Evolutionary conservation across 2,113 vertebrate genomes (phyloP).

Genomic region (Hydrolagus affinis): DNA sequence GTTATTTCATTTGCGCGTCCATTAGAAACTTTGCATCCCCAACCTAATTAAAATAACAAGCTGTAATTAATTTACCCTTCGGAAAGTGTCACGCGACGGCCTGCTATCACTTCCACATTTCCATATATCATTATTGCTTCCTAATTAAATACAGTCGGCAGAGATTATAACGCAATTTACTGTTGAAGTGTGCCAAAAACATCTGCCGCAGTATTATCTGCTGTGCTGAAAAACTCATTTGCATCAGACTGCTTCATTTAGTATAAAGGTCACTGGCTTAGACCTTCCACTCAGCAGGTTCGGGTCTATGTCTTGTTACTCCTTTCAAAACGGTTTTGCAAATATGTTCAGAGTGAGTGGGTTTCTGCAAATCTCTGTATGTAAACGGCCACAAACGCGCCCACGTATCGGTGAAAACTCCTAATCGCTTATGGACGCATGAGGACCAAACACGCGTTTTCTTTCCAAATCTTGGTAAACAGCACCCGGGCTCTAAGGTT

Average conservation of each 20-base stretch:
- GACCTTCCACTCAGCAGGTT: neutral
- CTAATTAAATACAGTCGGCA: neutral
- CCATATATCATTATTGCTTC: neutral
- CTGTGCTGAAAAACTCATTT: neutral
- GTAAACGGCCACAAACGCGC: neutral
- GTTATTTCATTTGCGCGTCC: neutral
- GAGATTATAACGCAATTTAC: neutral
- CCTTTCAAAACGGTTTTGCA: neutral
- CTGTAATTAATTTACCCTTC: neutral
- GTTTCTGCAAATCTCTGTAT: neutral
- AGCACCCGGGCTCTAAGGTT: neutral
- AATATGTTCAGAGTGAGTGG: neutral
- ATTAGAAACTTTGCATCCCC: conserved; percentile 1
- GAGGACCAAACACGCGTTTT: neutral
- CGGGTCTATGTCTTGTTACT: neutral
- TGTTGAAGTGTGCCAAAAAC: neutral
- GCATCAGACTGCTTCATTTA: neutral
- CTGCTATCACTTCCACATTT: neutral
- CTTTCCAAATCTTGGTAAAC: neutral
- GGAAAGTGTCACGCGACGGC: neutral
- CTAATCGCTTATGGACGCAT: neutral
- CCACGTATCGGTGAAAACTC: neutral
- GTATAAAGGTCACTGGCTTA: neutral
- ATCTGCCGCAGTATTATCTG: neutral
- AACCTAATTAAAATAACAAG: neutral